Percentiles rank a stretch among this genome's conserved stretches.
These are phyloP conservation scores for Florisuga fusca DNA, from an alignment of 2,797 vertebrate species.

Conservation along the genomic window DNA sequence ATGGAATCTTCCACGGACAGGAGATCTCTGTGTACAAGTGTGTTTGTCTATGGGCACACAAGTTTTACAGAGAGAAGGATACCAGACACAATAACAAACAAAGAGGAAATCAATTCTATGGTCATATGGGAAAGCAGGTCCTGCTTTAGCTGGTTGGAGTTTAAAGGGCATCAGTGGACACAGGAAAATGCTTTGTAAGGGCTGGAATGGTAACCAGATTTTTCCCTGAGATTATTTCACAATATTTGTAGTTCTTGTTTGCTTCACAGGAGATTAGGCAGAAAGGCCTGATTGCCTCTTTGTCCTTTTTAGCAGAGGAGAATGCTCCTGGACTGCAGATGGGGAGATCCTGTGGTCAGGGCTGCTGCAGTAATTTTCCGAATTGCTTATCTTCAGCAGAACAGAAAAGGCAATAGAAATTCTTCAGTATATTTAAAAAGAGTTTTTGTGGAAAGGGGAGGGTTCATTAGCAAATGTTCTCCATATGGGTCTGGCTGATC, in stretches of 20 bases:
- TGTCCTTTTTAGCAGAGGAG: background rate
- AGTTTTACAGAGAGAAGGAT: background rate
- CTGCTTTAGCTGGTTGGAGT: background rate
- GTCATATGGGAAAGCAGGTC: background rate
- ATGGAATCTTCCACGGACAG: background rate
- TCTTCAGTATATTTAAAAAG: constrained; percentile 8
- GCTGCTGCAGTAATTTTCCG: background rate
- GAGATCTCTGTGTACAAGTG: background rate
- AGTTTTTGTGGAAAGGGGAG: background rate
- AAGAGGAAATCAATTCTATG: constrained; percentile 16
- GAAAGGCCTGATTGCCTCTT: background rate
- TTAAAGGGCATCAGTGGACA: constrained; percentile 44
- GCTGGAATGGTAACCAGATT: constrained; percentile 9
- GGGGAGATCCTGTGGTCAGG: background rate
- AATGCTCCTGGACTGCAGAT: background rate
- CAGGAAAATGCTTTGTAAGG: constrained; percentile 24
- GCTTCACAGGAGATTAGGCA: background rate
- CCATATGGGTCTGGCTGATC: background rate
- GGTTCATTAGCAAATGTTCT: background rate
- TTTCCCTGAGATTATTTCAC: constrained; percentile 55
- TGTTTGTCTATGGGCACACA: background rate
- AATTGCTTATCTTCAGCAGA: constrained; percentile 3
- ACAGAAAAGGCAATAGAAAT: background rate
- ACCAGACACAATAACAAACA: constrained; percentile 46
- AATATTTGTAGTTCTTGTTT: constrained; percentile 42